Base-by-base conservation (phyloP, 2,888 invertebrate species). In the Linhomoeus sp. region DNA sequence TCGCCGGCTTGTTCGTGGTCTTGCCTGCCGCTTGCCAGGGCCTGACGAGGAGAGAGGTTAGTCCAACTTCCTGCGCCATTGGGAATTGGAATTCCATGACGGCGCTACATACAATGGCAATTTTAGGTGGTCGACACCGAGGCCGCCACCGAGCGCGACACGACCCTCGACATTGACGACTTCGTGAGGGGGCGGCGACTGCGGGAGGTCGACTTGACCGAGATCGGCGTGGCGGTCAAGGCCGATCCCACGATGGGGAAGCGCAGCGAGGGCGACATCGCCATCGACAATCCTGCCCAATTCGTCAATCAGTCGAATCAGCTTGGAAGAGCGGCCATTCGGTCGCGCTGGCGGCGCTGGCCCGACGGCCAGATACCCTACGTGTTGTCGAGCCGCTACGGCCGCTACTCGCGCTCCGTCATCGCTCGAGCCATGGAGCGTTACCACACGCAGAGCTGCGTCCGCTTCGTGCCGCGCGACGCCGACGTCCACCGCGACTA, bases 361-460 rank as follows among this genome's bases (percentile, higher is more conserved):
- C 60, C 61, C 9, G 56, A 56, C 46, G 58, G 53, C 9, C 58
- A 58, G 45, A 62, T 63, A 33, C 63, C 63, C 2, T 63, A 63
- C 53, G 55, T 60, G 15, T 47, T 63, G 22, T 60, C 60, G 7
- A 54, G 55, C 1, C 56, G 57, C 43, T 62, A 62, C 48, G 62
- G 63, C 7, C 41, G 54, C 7, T 63, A 63, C 46, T 58, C 64
- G 7, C 51, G 59, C 17, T 53, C 56, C 40, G 56, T 62, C 2
- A 63, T 63, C 42, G 60, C 60, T 17, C 59, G 58, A 38, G 50
- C 49, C 23, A 40, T 48, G 37, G 35, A 69, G 41, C 75, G 75
- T 52, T 75, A 75, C 52, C 73, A 76, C 52, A 67, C 72, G 2
- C 73, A 71, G 52, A 75, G 75, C 1, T 79, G 79, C 59, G 67